Base-by-base conservation (phyloP, 2,797 vertebrate species). In the Poecilia velifera region DNA sequence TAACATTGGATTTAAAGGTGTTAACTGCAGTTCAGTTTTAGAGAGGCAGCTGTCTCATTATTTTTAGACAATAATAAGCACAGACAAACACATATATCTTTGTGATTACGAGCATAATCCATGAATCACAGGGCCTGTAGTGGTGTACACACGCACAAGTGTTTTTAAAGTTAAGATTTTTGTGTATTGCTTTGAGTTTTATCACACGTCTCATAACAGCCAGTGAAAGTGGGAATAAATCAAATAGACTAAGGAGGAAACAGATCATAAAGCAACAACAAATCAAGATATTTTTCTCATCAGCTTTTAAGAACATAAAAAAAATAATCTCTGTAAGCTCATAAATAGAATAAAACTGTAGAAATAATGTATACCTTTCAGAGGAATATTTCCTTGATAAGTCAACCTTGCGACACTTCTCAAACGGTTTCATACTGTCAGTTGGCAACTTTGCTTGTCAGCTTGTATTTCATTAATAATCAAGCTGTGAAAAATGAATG, bases 21-120 rank as follows among this genome's bases (percentile, higher is more conserved):
- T 87, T 94, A 92, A 95, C 94, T 94, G 88, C 77, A 71, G 83
- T 77, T 91, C 90, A 73, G 79, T 92, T 94, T 92, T 94, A 93
- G 92, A 91, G 87, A 82, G 83, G 83, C 92, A 93, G 93, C 93
- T 93, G 92, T 92, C 90, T 79, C 18, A 57, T 87, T 41, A 73
- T 85, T 75, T 73, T 75, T n/a, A 79, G 77, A 82, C 79, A 53
- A 70, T 76, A 79, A 1, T 31, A 73, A 73, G 74, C 47, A 45
- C 76, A 43, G 81, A 45, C 74, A 68, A 55, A 81, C 46, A 55
- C 72, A 49, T 73, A 51, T 51, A 45, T 57, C 13, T 84, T 39
- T 73, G 46, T 55, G 47, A 6, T 49, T 64, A 62, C 10, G 5
- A 28, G 68, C n/a, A 2, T 22, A 9, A 46, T 71, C 41, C 41